Evolutionary conservation across 2,888 invertebrate species (phyloP).

Genomic region (Limenitis camilla): DNA sequence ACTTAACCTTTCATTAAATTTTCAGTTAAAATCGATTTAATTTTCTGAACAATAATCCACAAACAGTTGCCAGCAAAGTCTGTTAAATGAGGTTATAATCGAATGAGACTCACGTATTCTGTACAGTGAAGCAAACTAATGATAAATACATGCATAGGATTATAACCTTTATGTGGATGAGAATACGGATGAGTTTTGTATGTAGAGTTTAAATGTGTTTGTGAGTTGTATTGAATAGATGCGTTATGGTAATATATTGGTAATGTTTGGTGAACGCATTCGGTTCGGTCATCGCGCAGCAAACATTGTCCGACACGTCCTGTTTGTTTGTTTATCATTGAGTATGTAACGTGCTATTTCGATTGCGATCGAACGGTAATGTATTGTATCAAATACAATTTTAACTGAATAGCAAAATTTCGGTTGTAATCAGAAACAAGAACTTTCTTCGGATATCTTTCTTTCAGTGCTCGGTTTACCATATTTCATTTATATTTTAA

Average conservation of each 20-base stretch:
- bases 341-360: conserved; percentile 12
- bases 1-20: neutral
- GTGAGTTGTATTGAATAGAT: conserved; percentile 21
- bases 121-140: conserved; percentile 24
- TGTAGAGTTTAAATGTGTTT: neutral
- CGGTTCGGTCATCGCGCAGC: conserved; percentile 22
- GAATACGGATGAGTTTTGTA: conserved; percentile 1
- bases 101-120: conserved; percentile 28
- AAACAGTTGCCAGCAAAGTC: conserved; percentile 28
- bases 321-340: conserved; percentile 20
- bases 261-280: conserved; percentile 44
- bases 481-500: too few species aligned
- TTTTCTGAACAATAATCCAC: conserved; percentile 28
- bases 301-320: conserved; percentile 22
- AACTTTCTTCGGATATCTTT: too few species aligned
- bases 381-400: neutral
- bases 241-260: conserved; percentile 45
- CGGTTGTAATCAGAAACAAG: too few species aligned
- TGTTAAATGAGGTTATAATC: conserved; percentile 37
- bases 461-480: too few species aligned
- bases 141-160: neutral
- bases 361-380: conserved; percentile 5
- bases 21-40: conserved; percentile 21
- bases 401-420: neutral
- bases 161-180: neutral